Base-by-base conservation (phyloP, 1,140 invertebrate species). In the Neuroterus valhalla region DNA sequence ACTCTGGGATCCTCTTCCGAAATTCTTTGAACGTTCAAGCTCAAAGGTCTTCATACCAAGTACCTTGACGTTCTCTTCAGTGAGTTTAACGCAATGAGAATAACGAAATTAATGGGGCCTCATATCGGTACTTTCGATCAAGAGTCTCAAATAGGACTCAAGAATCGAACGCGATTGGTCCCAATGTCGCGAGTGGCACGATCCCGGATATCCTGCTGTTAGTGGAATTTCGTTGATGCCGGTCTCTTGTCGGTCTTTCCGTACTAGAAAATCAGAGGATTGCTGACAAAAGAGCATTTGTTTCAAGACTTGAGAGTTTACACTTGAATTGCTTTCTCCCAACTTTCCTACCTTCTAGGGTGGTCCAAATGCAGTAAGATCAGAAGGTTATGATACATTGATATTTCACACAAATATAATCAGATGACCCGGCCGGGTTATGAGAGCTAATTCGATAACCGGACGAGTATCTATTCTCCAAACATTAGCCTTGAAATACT, bases 191-290 rank as follows among this genome's bases (percentile, higher is more conserved):
- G 55, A 75, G 66, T 70, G 46, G 10, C 71, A 69, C 71, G 70
- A 76, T 46, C 76, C 78, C 78, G 78, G 78, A 80, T 78, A 78
- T 80, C 78, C 78, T 76, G 78, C 74, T 75, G 73, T 72, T 68
- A 71, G 48, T 70, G 73, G 70, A 78, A 78, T 76, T 38, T 78
- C 68, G 42, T 72, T 3, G 67, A 19, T 66, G 43, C 70, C 21
- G 21, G 15, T 2, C 48, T 43, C 67, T 72, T 70, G 72, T 75
- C 71, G 46, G 70, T 11, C 62, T 68, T 71, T 71, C 73, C 74
- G 73, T 73, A 38, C 31, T 38, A 10, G 31, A 38, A 38, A 38
- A 38, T 38, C 6, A 38, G 10, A 38, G 31, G 31, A 10, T 38
- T 8, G 31, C 31, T 38, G 31, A 38, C 31, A 38, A 38, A 38